phyloP scores from a whole-genome alignment of 2,888 invertebrate species.

The Prenolepis imparis region DNA sequence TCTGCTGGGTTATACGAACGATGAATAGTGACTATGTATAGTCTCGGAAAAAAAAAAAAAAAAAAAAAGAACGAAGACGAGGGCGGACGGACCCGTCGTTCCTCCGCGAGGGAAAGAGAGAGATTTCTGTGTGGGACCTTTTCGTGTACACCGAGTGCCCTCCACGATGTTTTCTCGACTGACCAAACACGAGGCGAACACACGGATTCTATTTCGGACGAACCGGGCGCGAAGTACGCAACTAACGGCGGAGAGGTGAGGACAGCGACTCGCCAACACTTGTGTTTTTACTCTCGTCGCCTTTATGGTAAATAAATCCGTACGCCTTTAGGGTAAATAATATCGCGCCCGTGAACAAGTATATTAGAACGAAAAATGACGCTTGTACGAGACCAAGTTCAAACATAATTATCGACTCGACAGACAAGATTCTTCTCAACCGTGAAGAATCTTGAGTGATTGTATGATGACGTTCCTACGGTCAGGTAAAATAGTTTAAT shows the following conservation, averaged over 20 bases:
- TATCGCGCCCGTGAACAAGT: background rate
- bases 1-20: constrained; percentile 74
- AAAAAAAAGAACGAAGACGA: constrained; percentile 69
- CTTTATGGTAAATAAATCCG: constrained; percentile 34
- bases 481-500: background rate
- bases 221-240: constrained; percentile 40
- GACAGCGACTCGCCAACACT: constrained; percentile 42
- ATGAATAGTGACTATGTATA: constrained; percentile 78
- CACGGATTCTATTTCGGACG: constrained; percentile 48
- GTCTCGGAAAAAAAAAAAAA: constrained; percentile 49
- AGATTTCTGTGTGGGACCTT: constrained; percentile 76
- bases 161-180: constrained; percentile 75
- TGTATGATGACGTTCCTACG: background rate
- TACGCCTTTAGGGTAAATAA: constrained; percentile 34
- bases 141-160: constrained; percentile 71
- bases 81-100: constrained; percentile 67
- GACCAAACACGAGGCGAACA: constrained; percentile 67
- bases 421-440: background rate
- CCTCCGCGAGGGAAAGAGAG: constrained; percentile 70
- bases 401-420: constrained; percentile 6
- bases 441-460: background rate
- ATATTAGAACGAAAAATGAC: constrained; percentile 17
- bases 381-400: background rate
- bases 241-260: constrained; percentile 48
- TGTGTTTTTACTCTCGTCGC: constrained; percentile 47